Evolutionary conservation across 1,140 invertebrate species (phyloP).

Genomic region (Mizuhopecten yessoensis): DNA sequence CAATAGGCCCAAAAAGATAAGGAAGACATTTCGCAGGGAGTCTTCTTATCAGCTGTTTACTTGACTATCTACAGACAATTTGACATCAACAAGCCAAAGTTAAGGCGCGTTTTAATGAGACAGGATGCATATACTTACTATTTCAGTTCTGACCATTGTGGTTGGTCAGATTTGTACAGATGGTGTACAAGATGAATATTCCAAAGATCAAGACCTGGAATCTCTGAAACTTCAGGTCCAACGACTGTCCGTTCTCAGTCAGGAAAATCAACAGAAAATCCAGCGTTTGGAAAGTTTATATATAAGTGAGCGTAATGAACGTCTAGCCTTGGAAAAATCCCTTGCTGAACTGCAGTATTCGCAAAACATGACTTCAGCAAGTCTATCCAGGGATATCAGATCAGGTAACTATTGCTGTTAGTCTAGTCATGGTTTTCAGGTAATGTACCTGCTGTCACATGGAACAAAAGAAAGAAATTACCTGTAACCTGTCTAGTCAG

Average conservation of each 20-base stretch:
- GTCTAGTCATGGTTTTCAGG: too few species aligned
- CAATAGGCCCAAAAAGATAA: too few species aligned
- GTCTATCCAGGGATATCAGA: not conserved
- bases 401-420: not conserved
- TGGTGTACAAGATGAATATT: not conserved
- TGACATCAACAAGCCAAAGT: too few species aligned
- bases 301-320: not conserved
- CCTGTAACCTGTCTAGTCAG: too few species aligned
- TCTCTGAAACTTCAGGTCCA: not conserved
- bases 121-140: not conserved
- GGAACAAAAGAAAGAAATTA: too few species aligned
- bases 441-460: too few species aligned
- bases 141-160: not conserved
- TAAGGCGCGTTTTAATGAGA: not conserved
- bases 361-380: not conserved
- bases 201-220: not conserved
- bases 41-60: too few species aligned
- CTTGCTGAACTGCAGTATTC: not conserved
- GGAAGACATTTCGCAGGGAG: too few species aligned
- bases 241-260: not conserved
- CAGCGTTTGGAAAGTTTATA: slow-evolving; percentile 7
- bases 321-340: not conserved
- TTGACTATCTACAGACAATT: too few species aligned
- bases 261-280: not conserved
- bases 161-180: not conserved